A percentile compares a stretch with the other conserved stretches of the same genome.
Evolutionary conservation across 2,888 invertebrate genomes (phyloP).

Genomic region (Panorpa germanica): DNA sequence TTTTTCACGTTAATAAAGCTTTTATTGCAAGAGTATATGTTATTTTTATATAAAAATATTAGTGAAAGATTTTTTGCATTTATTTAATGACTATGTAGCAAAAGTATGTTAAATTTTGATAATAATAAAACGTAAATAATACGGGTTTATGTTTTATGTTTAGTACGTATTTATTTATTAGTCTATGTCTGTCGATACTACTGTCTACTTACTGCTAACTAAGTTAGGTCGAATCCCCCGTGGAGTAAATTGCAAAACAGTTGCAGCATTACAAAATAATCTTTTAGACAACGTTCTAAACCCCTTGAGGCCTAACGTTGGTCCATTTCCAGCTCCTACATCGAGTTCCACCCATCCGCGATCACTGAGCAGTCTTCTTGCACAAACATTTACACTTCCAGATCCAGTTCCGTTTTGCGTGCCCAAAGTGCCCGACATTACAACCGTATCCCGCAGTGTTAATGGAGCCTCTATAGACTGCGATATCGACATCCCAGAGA

Average conservation of each 20-base stretch:
- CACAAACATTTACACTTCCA: slow-evolving; percentile 33
- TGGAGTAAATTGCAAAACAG: slow-evolving; percentile 56
- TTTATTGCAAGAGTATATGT: no score
- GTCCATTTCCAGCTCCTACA: slow-evolving; percentile 69
- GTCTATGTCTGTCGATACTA: neutral
- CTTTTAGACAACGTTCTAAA: slow-evolving; percentile 55
- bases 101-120: no score
- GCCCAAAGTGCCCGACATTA: slow-evolving; percentile 61
- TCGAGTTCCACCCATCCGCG: slow-evolving; percentile 81
- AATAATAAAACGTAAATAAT: neutral
- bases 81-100: no score
- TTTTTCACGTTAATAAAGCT: no score
- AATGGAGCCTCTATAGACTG: slow-evolving; percentile 90
- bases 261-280: slow-evolving; percentile 58
- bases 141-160: neutral
- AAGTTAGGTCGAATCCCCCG: slow-evolving; percentile 59
- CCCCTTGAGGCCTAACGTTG: slow-evolving; percentile 56
- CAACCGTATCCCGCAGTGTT: slow-evolving; percentile 67
- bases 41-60: no score
- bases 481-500: slow-evolving; percentile 81
- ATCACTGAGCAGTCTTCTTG: slow-evolving; percentile 58
- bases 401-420: slow-evolving; percentile 75
- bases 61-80: no score
- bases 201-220: slow-evolving; percentile 51
- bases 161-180: neutral